Conservation (phyloP, 1,140 invertebrate genomes). For the Leptinotarsa lineolata region DNA sequence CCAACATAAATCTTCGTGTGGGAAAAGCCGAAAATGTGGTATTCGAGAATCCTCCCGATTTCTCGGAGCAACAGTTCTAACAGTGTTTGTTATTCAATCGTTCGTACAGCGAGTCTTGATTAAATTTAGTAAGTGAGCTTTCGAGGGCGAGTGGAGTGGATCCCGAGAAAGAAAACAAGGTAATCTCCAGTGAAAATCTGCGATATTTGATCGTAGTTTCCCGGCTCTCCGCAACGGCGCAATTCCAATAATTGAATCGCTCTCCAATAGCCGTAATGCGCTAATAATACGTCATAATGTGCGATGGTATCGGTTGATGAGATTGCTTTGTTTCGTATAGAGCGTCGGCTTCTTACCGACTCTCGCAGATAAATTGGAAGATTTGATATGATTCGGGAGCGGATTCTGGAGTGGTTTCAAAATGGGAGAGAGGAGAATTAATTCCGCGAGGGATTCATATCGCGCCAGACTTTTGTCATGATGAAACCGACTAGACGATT, state of each 20-base stretch:
- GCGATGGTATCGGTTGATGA: constrained; percentile 57
- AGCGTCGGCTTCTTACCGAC: constrained; percentile 35
- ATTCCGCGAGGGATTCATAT: neutral
- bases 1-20: neutral
- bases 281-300: constrained; percentile 56
- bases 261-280: constrained; percentile 58
- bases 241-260: constrained; percentile 59
- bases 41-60: too few relatives aligned
- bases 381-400: constrained; percentile 49
- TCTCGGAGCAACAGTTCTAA: neutral
- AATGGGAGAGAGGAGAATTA: neutral
- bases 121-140: constrained; percentile 27
- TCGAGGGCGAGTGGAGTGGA: constrained; percentile 20
- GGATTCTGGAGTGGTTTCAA: too few relatives aligned
- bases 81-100: constrained; percentile 21
- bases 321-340: constrained; percentile 57
- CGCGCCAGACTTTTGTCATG: neutral
- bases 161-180: constrained; percentile 23
- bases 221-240: constrained; percentile 53
- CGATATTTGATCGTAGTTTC: constrained; percentile 54
- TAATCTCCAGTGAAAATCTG: constrained; percentile 45
- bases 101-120: constrained; percentile 26
- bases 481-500: neutral
- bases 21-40: too few relatives aligned
- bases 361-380: constrained; percentile 51